Base-by-base conservation (phyloP, 1,140 invertebrate species). In the Oedothorax gibbosus region DNA sequence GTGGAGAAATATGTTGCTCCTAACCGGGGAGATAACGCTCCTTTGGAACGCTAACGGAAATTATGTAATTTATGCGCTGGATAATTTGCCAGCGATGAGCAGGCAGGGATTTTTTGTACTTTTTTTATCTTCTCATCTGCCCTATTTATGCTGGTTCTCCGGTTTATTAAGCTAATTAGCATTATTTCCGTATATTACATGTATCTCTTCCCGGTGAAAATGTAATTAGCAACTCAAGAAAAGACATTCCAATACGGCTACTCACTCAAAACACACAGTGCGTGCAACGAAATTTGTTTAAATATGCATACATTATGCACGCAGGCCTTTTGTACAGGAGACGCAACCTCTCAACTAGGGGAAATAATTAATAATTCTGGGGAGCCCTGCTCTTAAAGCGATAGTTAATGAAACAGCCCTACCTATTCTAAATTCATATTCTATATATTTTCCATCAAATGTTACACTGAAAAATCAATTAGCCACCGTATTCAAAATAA, bases 131-230 rank as follows among this genome's bases (percentile, higher is more conserved):
- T 65, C 75, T 77, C 66, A 65, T 54, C 53, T 69, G 64, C 80
- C 68, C 35, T 76, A 84, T 77, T 85, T 77, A 77, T 77, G 78
- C 51, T 64, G 75, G 81, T 82, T 82, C n/a, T 71, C 82, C 72
- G 82, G 62, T 78, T 85, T 85, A 85, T 85, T 85, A 85, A 78
- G 83, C 65, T 85, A 85, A 85, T 85, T 85, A 85, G 75, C 83
- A 85, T 85, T 85, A 85, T 85, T 77, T 65, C 54, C 75, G 75
- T 72, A 84, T 71, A 77, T 85, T 85, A 78, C 83, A 85, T 85
- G 78, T 85, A 56, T 77, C 83, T 85, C 69, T 69, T 78, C 64
- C 57, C 75, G 54, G 83, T 85, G 75, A 78, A 85, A 85, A 85
- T 85, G 83, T 64, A 85, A 85, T 85, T 85, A 85, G 83, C 66